Percentiles rank a stretch among this genome's conserved stretches.
These are phyloP conservation scores for Irena cyanogastra DNA, from an alignment of 2,113 vertebrate species.

Conservation along the genomic window DNA sequence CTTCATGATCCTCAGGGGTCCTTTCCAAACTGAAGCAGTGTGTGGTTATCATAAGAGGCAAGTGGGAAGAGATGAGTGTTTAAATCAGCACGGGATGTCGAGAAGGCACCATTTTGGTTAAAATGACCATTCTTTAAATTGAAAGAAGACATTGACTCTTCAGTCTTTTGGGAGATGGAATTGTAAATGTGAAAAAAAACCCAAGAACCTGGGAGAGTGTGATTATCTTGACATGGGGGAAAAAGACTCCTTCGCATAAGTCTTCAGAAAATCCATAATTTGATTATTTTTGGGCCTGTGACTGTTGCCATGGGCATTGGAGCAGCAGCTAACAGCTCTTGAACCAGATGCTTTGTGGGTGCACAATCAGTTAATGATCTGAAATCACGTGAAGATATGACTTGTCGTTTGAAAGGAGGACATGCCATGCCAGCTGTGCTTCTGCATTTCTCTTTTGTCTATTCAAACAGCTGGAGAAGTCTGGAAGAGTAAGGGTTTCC, in stretches of 20 bases:
- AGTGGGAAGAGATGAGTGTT: background rate
- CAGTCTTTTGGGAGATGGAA: background rate
- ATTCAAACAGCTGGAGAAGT: too few species aligned
- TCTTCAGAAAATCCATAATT: background rate
- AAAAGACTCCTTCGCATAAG: background rate
- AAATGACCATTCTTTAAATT: background rate
- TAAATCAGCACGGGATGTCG: rapidly evolving
- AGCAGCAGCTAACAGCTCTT: background rate
- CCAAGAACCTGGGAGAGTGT: background rate
- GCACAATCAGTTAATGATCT: background rate
- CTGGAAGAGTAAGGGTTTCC: too few species aligned
- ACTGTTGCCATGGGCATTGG: background rate
- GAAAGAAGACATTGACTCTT: background rate
- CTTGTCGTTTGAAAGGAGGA: background rate
- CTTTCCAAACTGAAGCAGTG: background rate
- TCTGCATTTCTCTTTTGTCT: too few species aligned
- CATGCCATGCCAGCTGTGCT: too few species aligned
- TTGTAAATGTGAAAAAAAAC: background rate
- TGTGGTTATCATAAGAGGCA: background rate
- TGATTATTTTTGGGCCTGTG: background rate
- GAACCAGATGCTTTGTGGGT: background rate
- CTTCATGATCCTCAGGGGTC: background rate
- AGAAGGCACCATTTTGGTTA: background rate
- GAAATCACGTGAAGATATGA: background rate
- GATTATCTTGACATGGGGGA: background rate